Conservation (phyloP, 2,888 invertebrate species). For the Drosophila subsilvestris region DNA sequence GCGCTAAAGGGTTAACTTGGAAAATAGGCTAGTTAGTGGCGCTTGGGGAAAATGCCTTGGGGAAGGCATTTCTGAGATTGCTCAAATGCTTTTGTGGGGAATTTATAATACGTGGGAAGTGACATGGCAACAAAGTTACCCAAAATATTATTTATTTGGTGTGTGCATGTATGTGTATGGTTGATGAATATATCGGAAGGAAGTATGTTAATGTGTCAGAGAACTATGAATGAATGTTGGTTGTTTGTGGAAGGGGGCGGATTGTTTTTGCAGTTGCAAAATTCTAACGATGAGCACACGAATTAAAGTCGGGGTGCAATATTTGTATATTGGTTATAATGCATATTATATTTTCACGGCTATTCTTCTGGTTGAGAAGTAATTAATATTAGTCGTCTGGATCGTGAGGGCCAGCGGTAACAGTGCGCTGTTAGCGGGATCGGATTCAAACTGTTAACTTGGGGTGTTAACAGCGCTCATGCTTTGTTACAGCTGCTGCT, state of each 20-base stretch:
- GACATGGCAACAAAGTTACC: conserved; percentile 29
- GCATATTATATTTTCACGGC: no score
- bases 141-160: conserved; percentile 4
- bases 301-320: no score
- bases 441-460: background rate
- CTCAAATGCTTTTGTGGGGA: conserved; percentile 26
- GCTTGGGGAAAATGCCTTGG: conserved; percentile 21
- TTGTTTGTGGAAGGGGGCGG: background rate
- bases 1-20: conserved; percentile 30
- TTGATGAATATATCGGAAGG: background rate
- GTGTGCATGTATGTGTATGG: background rate
- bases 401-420: no score
- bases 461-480: background rate
- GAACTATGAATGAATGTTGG: background rate
- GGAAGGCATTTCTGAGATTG: conserved; percentile 21
- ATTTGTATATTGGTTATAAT: no score
- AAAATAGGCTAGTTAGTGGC: conserved; percentile 40
- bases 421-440: background rate
- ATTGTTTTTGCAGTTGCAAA: background rate
- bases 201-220: background rate
- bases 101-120: conserved; percentile 41
- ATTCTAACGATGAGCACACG: background rate
- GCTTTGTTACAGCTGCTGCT: background rate
- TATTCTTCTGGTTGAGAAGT: background rate
- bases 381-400: background rate